Conservation (phyloP, 2,888 invertebrate species). For the Stictocephala bisonia region DNA sequence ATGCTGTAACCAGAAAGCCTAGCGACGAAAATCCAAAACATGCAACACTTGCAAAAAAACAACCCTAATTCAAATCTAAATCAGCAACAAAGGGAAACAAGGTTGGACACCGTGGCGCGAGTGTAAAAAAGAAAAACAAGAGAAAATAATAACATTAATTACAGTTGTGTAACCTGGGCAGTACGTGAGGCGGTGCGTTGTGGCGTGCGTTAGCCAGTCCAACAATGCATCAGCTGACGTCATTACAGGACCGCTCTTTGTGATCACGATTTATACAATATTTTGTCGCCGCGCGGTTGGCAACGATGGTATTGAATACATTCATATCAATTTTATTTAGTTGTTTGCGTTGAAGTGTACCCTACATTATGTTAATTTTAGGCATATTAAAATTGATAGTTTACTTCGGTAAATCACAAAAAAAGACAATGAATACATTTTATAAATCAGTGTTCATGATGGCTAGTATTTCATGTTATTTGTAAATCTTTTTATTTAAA, state of each 20-base stretch:
- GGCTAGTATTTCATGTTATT: no score
- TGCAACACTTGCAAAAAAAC: no score
- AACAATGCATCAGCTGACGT: no score
- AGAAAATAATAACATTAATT: slow-evolving; percentile 25
- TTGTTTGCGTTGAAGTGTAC: neutral
- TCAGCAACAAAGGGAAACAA: slow-evolving; percentile 18
- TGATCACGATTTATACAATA: slow-evolving; percentile 7
- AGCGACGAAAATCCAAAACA: no score
- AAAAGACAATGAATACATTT: slow-evolving; percentile 19
- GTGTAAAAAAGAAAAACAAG: slow-evolving; percentile 21
- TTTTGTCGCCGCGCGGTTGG: slow-evolving; percentile 12
- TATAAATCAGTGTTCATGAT: no score
- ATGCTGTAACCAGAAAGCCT: no score
- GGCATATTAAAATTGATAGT: slow-evolving; percentile 3
- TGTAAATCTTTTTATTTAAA: no score
- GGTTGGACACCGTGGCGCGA: slow-evolving; percentile 1
- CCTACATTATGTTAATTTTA: slow-evolving; percentile 2
- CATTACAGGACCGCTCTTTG: no score
- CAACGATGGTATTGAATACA: slow-evolving; percentile 11
- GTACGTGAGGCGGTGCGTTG: no score
- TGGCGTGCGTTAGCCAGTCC: no score
- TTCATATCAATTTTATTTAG: no score
- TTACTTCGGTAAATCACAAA: neutral
- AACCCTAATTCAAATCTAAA: slow-evolving; percentile 26
- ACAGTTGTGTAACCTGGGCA: slow-evolving; percentile 24